A percentile compares a stretch with the other conserved stretches of the same genome.
phyloP scores from a whole-genome alignment of 2,888 invertebrate species.

The Aphidoletes aphidimyza region DNA sequence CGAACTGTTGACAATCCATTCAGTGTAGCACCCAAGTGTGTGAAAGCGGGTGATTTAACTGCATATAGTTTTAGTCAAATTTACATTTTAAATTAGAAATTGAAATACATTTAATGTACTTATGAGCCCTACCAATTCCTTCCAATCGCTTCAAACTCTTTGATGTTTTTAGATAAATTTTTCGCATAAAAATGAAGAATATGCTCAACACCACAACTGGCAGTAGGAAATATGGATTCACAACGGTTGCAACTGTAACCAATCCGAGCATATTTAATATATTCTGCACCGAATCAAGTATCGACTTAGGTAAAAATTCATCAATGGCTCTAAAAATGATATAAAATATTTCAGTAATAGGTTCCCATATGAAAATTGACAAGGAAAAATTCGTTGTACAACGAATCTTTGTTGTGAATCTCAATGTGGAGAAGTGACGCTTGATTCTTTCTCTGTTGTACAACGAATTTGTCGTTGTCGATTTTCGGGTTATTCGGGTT shows the following conservation, averaged over 20 bases:
- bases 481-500: too few relatives aligned
- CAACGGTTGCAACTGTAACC: constrained; percentile 72
- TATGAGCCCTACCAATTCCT: constrained; percentile 70
- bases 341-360: too few relatives aligned
- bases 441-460: too few relatives aligned
- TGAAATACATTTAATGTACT: not conserved
- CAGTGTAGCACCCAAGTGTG: constrained; percentile 79
- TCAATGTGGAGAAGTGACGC: too few relatives aligned
- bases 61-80: constrained; percentile 57
- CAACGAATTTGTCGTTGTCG: too few relatives aligned
- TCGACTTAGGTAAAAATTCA: too few relatives aligned
- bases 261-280: constrained; percentile 69
- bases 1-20: constrained; percentile 81
- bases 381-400: too few relatives aligned
- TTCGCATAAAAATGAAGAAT: constrained; percentile 71
- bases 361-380: too few relatives aligned
- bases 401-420: too few relatives aligned
- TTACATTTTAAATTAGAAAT: not conserved
- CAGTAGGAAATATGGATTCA: constrained; percentile 71
- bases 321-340: too few relatives aligned
- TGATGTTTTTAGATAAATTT: constrained; percentile 75
- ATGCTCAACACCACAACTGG: constrained; percentile 70
- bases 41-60: constrained; percentile 85
- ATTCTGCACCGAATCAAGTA: constrained; percentile 71
- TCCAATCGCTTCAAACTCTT: constrained; percentile 75